Conservation (phyloP, 2,113 vertebrate genomes). For the Grantiella picta region DNA sequence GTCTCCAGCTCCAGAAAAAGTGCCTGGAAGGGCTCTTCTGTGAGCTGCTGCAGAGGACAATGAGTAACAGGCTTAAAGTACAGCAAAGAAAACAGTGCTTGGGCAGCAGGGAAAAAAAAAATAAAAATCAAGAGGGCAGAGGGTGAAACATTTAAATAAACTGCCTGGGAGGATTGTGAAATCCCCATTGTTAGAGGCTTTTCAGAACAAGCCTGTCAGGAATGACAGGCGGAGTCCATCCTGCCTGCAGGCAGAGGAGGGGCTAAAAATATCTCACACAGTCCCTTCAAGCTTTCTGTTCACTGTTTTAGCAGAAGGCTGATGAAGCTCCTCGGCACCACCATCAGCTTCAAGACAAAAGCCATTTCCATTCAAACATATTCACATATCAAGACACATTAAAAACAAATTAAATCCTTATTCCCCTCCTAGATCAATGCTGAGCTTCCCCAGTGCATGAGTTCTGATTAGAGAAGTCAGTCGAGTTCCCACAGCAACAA, state of each 20-base stretch:
- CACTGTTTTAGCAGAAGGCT: not conserved
- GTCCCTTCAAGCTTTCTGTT: not conserved
- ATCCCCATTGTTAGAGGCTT: not conserved
- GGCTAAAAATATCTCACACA: not conserved
- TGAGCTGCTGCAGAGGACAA: not conserved
- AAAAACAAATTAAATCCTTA: not conserved
- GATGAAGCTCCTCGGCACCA: not conserved
- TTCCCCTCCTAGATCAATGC: not conserved
- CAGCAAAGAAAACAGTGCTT: not conserved
- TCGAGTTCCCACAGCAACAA: not conserved
- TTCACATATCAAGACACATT: not conserved
- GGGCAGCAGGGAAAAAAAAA: not conserved
- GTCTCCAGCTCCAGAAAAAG: not conserved
- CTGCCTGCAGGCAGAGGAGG: not conserved
- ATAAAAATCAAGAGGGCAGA: not conserved
- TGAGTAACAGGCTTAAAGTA: not conserved
- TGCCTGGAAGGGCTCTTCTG: not conserved
- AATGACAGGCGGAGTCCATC: not conserved
- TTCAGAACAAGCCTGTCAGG: not conserved
- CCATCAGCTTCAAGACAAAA: slow-evolving; percentile 5
- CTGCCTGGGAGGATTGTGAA: slow-evolving; percentile 16
- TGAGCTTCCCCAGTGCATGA: not conserved
- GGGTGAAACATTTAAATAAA: not conserved
- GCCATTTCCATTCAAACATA: not conserved
- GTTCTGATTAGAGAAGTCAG: not conserved